These are phyloP conservation scores for Camelus dromedarius DNA, from an alignment of 2,113 vertebrate species.

Conservation along the genomic window DNA sequence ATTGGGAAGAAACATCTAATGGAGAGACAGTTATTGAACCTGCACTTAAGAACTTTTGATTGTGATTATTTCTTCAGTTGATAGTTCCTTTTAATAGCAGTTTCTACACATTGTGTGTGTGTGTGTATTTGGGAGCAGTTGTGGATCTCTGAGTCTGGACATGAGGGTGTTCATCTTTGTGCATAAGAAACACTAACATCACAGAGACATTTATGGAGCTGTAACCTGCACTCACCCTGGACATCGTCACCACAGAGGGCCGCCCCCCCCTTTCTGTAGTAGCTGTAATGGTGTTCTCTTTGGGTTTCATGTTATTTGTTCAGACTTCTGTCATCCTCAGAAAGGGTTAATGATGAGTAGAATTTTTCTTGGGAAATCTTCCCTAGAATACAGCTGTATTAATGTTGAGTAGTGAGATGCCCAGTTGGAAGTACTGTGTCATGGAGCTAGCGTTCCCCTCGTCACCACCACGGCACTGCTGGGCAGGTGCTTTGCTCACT, in stretches of 20 bases:
- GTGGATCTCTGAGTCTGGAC: conserved; percentile 1
- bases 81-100: neutral
- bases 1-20: neutral
- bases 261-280: neutral
- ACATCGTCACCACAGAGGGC: neutral
- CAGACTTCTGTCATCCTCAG: neutral
- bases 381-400: neutral
- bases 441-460: neutral
- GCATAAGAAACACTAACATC: neutral
- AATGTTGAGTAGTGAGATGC: neutral
- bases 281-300: neutral
- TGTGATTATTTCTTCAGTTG: neutral
- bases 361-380: neutral
- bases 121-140: neutral
- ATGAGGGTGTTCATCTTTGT: conserved; percentile 9
- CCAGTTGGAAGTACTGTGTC: neutral
- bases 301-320: conserved; percentile 1
- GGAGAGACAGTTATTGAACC: neutral
- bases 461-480: neutral
- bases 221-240: neutral
- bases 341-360: neutral
- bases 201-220: neutral
- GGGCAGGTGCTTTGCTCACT: neutral
- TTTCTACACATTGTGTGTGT: neutral
- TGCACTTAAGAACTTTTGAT: neutral